phyloP scores from a whole-genome alignment of 1,140 invertebrate species.

The Luehdorfia chinensis region DNA sequence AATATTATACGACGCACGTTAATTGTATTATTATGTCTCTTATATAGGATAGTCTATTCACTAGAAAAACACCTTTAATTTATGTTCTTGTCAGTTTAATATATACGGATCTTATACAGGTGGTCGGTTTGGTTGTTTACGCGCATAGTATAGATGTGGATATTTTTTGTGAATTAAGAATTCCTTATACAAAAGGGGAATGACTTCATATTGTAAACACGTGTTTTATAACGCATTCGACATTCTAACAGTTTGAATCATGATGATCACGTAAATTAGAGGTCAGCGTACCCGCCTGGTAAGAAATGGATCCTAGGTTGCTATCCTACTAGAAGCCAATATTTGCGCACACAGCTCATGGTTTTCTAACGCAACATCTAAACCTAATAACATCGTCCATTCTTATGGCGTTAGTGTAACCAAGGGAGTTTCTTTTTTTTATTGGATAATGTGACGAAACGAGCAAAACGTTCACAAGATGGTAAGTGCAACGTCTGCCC shows the following conservation, averaged over 20 bases:
- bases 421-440: too few species aligned
- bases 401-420: too few species aligned
- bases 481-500: too few species aligned
- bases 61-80: constrained; percentile 25
- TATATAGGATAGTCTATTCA: constrained; percentile 16
- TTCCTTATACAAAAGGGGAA: constrained; percentile 9
- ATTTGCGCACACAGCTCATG: too few species aligned
- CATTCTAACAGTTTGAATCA: background rate
- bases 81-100: constrained; percentile 17
- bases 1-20: constrained; percentile 28
- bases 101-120: constrained; percentile 22
- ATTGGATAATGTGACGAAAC: too few species aligned
- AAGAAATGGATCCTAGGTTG: too few species aligned
- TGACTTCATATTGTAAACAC: constrained; percentile 10
- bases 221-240: constrained; percentile 1
- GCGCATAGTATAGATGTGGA: background rate
- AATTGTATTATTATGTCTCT: constrained; percentile 23
- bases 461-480: too few species aligned
- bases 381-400: too few species aligned
- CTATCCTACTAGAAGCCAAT: too few species aligned
- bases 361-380: too few species aligned
- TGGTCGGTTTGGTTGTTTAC: constrained; percentile 27
- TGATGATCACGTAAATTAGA: too few species aligned
- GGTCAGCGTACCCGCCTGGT: too few species aligned
- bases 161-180: constrained; percentile 1